A percentile compares a stretch with the other conserved stretches of the same genome.
These are phyloP conservation scores for Cheilosia variabilis DNA, from an alignment of 2,888 invertebrate species.

Conservation along the genomic window DNA sequence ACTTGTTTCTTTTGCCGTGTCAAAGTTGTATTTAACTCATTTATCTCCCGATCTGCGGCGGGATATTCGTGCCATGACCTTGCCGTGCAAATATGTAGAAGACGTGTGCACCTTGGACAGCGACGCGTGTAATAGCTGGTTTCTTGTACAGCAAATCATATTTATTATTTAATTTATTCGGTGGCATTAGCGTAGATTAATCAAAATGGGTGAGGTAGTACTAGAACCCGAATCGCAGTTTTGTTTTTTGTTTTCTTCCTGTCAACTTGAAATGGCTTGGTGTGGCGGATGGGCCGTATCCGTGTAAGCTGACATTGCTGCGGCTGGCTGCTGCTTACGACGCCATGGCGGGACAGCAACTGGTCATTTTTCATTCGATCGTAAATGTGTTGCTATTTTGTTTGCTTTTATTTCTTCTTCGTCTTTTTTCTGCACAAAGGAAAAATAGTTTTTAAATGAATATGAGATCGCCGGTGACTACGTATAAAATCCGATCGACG, in stretches of 20 bases:
- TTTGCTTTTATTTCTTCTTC: slow-evolving; percentile 22
- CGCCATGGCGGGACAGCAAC: slow-evolving; percentile 42
- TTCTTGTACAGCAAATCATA: slow-evolving; percentile 34
- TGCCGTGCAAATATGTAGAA: slow-evolving; percentile 19
- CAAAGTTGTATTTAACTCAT: slow-evolving; percentile 25
- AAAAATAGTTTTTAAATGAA: slow-evolving; percentile 61
- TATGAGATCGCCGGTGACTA: slow-evolving; percentile 50
- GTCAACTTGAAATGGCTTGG: slow-evolving; percentile 46
- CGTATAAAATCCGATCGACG: slow-evolving; percentile 68
- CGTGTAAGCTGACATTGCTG: background rate
- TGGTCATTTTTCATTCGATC: slow-evolving; percentile 72
- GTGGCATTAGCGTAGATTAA: slow-evolving; percentile 59
- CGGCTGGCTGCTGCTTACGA: slow-evolving; percentile 19
- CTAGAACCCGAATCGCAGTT: background rate
- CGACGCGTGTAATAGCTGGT: slow-evolving; percentile 15
- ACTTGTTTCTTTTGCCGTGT: slow-evolving; percentile 10
- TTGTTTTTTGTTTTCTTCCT: slow-evolving; percentile 8
- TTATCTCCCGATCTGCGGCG: slow-evolving; percentile 15
- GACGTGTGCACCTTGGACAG: slow-evolving; percentile 23
- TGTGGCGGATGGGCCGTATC: background rate
- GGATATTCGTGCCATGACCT: slow-evolving; percentile 29
- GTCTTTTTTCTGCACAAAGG: slow-evolving; percentile 35
- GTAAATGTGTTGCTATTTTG: slow-evolving; percentile 51
- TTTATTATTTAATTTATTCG: slow-evolving; percentile 65
- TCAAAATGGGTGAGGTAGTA: slow-evolving; percentile 53